Evolutionary conservation across 2,888 invertebrate species (phyloP).

Genomic region (Brenthis hecate): DNA sequence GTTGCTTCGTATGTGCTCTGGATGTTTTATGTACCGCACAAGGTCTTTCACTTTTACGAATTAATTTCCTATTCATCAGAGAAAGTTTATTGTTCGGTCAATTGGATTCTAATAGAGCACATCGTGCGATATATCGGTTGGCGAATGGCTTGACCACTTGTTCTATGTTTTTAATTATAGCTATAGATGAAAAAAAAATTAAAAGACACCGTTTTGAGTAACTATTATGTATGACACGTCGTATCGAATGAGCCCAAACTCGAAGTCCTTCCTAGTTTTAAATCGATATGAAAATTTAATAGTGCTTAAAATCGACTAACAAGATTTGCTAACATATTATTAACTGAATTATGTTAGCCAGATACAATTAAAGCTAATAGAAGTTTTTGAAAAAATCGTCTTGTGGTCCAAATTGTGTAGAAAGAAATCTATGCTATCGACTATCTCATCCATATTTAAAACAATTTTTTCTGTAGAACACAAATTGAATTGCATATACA

Average conservation of each 20-base stretch:
- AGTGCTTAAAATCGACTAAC: too few relatives aligned
- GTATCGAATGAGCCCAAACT: not conserved
- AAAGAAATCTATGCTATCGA: too few relatives aligned
- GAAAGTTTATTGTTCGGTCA: slow-evolving; percentile 42
- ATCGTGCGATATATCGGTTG: slow-evolving; percentile 14
- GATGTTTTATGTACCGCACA: slow-evolving; percentile 40
- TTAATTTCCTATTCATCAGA: slow-evolving; percentile 47
- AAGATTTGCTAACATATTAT: not conserved
- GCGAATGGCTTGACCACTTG: not conserved
- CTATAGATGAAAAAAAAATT: too few relatives aligned
- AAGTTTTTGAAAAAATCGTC: too few relatives aligned
- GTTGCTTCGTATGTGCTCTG: slow-evolving; percentile 42
- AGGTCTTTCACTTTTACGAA: slow-evolving; percentile 54
- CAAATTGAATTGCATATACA: too few relatives aligned
- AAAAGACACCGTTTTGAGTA: too few relatives aligned
- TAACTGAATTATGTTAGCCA: too few relatives aligned
- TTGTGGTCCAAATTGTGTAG: too few relatives aligned
- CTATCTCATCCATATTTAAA: too few relatives aligned
- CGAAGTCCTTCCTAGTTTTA: not conserved
- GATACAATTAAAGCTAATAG: too few relatives aligned
- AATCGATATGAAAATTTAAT: not conserved
- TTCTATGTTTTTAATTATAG: not conserved
- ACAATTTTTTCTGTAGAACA: too few relatives aligned
- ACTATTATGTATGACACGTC: too few relatives aligned
- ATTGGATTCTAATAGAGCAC: slow-evolving; percentile 21